Conservation (phyloP, 1,140 invertebrate species). For the Apis laboriosa region DNA sequence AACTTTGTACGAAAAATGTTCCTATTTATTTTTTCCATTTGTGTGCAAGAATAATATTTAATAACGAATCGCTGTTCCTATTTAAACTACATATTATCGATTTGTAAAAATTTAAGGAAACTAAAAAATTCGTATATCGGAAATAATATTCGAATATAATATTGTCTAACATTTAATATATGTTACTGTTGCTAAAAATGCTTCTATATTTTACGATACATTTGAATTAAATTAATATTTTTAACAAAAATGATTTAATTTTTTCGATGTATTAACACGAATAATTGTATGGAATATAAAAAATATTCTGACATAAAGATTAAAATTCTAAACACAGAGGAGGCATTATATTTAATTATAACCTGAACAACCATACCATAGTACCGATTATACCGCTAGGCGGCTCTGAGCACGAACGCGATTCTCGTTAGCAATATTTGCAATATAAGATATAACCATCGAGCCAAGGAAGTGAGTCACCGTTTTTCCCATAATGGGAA, state of each 20-base stretch:
- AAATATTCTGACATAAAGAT: slow-evolving; percentile 1
- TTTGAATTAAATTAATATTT: slow-evolving; percentile 14
- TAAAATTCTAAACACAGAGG: background rate
- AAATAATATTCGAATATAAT: background rate
- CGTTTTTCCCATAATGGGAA: too few species aligned
- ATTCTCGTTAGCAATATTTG: too few species aligned
- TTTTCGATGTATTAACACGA: slow-evolving; percentile 21
- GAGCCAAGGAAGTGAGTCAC: too few species aligned
- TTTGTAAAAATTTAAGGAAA: background rate
- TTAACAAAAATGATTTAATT: background rate
- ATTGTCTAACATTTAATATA: background rate
- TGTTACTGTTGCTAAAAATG: background rate
- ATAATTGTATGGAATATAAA: background rate
- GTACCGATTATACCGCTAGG: too few species aligned
- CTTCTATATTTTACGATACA: slow-evolving; percentile 1
- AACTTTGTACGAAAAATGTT: slow-evolving; percentile 15
- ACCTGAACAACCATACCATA: background rate
- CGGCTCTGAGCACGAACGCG: too few species aligned
- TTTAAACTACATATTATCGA: background rate
- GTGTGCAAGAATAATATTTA: slow-evolving; percentile 20
- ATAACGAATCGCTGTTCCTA: slow-evolving; percentile 41
- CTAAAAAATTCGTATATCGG: background rate
- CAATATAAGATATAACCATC: too few species aligned
- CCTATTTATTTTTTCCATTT: slow-evolving; percentile 8
- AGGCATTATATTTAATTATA: background rate